Conservation (phyloP, 2,888 invertebrate genomes). For the Acrobasis suavella region DNA sequence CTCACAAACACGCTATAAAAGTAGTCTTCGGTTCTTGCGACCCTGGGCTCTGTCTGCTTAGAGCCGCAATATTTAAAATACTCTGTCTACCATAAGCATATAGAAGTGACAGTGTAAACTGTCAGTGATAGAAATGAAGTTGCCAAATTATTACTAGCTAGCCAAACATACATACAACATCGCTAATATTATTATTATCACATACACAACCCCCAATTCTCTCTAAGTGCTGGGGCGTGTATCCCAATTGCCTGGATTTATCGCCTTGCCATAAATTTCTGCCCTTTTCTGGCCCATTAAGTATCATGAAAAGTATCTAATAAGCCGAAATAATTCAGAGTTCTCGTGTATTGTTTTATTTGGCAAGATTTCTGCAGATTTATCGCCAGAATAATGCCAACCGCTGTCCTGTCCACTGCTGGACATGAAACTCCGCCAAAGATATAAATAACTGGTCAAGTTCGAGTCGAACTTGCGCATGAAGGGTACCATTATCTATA, state of each 20-base stretch:
- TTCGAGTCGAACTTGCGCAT: no score
- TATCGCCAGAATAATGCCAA: not conserved
- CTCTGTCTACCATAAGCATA: no score
- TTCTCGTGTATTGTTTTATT: slow-evolving; percentile 33
- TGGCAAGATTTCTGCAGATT: slow-evolving; percentile 8
- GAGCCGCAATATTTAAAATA: no score
- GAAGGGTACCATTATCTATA: no score
- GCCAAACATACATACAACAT: not conserved
- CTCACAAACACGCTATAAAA: no score
- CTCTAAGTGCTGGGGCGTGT: slow-evolving; percentile 49
- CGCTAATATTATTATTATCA: slow-evolving; percentile 2
- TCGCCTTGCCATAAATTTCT: slow-evolving; percentile 54
- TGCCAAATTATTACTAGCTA: slow-evolving; percentile 43
- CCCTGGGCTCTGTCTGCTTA: no score
- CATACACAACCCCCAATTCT: slow-evolving; percentile 34
- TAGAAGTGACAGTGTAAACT: no score
- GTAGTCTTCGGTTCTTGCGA: no score
- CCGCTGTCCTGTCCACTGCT: no score
- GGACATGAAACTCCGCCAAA: no score
- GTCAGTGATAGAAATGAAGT: no score
- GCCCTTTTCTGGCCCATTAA: slow-evolving; percentile 55
- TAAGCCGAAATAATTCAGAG: slow-evolving; percentile 51
- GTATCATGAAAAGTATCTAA: slow-evolving; percentile 63
- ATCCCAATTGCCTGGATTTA: slow-evolving; percentile 52
- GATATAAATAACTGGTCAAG: no score